phyloP scores from a whole-genome alignment of 2,113 vertebrate species.

The Scomber scombrus region DNA sequence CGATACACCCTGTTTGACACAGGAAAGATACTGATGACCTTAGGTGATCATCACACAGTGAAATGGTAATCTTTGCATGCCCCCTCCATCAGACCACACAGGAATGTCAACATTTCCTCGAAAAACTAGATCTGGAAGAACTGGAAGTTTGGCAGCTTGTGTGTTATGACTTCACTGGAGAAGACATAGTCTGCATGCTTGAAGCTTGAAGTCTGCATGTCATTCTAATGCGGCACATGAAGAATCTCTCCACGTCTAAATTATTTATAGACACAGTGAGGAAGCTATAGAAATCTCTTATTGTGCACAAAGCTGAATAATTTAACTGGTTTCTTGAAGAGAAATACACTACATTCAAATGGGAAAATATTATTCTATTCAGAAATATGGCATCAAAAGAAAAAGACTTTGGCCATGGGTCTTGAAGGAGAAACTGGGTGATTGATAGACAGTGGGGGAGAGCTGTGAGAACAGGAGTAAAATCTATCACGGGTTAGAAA shows the following conservation, averaged over 20 bases:
- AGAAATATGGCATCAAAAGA: background rate
- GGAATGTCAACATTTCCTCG: background rate
- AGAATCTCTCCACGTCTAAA: background rate
- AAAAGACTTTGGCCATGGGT: background rate
- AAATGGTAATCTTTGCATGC: background rate
- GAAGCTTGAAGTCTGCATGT: background rate
- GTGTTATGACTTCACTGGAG: background rate
- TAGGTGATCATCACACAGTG: no score
- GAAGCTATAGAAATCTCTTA: background rate
- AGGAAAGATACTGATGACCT: background rate
- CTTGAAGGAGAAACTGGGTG: background rate
- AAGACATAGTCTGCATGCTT: background rate
- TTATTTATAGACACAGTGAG: background rate
- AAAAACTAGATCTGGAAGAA: background rate
- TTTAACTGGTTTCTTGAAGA: background rate
- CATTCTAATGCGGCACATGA: background rate
- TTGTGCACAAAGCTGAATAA: slow-evolving; percentile 13
- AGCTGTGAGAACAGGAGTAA: background rate
- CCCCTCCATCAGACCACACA: background rate
- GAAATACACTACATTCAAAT: background rate
- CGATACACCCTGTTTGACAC: background rate
- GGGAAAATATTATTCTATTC: background rate
- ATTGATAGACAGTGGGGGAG: no score
- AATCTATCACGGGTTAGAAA: background rate
- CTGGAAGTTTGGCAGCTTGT: background rate